A percentile compares a stretch with the other conserved stretches of the same genome.
Evolutionary conservation across 2,888 invertebrate genomes (phyloP).

Genomic region (Agrenia bidenticulata): DNA sequence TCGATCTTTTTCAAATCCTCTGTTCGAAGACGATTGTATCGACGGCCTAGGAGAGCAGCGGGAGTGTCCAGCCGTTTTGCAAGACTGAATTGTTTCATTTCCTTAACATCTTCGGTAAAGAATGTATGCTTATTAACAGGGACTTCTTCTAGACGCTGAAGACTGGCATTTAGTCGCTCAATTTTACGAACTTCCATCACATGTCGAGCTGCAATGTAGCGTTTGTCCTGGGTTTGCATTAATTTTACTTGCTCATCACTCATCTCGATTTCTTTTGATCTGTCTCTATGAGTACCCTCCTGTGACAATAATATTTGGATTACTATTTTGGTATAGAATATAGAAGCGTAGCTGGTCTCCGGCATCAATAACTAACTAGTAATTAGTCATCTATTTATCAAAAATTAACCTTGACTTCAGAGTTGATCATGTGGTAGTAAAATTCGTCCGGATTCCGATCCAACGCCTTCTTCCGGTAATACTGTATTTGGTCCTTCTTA

Average conservation of each 20-base stretch:
- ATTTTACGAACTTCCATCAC: conserved; percentile 79
- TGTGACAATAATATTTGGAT: conserved; percentile 1
- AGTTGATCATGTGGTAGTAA: conserved; percentile 95
- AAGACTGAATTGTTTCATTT: conserved; percentile 67
- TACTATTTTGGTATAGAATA: background rate
- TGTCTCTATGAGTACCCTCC: conserved; percentile 62
- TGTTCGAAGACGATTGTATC: conserved; percentile 69
- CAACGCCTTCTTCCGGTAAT: conserved; percentile 77
- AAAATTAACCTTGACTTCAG: conserved; percentile 67
- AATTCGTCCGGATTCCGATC: conserved; percentile 98
- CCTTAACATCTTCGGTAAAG: conserved; percentile 69
- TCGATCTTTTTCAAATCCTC: conserved; percentile 56
- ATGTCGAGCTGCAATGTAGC: conserved; percentile 82
- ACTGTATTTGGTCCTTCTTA: conserved; percentile 78
- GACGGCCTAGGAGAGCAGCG: conserved; percentile 67
- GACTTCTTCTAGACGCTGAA: conserved; percentile 77
- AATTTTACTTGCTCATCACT: conserved; percentile 80
- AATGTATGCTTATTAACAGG: conserved; percentile 75
- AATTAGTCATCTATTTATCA: no score
- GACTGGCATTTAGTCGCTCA: conserved; percentile 70
- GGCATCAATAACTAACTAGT: no score
- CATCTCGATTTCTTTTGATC: conserved; percentile 70
- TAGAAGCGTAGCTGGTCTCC: background rate
- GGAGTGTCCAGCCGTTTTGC: conserved; percentile 74
- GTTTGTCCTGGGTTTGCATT: conserved; percentile 88